Conservation (phyloP, 2,888 invertebrate genomes). For the Bombyx huttoni region DNA sequence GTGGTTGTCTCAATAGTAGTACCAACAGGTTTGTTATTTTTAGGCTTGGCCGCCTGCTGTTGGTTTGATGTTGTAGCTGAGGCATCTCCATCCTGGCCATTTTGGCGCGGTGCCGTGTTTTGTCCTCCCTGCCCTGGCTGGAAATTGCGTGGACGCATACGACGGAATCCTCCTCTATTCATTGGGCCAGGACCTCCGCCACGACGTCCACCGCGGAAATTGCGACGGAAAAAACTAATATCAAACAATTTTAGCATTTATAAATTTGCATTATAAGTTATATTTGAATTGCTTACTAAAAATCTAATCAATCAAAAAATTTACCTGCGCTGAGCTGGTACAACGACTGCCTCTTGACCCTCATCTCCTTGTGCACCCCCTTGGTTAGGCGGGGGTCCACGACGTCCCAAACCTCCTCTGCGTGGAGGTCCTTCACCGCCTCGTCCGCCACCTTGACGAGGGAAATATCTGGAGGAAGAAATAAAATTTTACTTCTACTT, state of each 20-base stretch:
- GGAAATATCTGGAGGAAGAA: conserved; percentile 43
- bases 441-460: conserved; percentile 64
- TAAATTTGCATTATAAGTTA: background rate
- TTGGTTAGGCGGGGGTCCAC: conserved; percentile 62
- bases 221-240: conserved; percentile 80
- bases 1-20: conserved; percentile 59
- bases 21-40: conserved; percentile 43
- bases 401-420: conserved; percentile 71
- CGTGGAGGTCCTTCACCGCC: conserved; percentile 73
- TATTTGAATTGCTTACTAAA: background rate
- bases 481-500: background rate
- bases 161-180: conserved; percentile 56
- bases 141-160: conserved; percentile 50
- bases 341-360: conserved; percentile 50
- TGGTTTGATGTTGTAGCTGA: conserved; percentile 25
- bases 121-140: conserved; percentile 24
- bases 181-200: conserved; percentile 52
- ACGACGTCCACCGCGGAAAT: conserved; percentile 79
- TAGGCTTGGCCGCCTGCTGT: conserved; percentile 42
- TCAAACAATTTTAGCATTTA: background rate
- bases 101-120: conserved; percentile 29
- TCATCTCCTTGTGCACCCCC: conserved; percentile 63
- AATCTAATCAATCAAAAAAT: no score
- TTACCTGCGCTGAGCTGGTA: conserved; percentile 61
- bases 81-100: conserved; percentile 43